Base-by-base conservation (phyloP, 2,888 invertebrate genomes). In the Drosophila tanythrix region DNA sequence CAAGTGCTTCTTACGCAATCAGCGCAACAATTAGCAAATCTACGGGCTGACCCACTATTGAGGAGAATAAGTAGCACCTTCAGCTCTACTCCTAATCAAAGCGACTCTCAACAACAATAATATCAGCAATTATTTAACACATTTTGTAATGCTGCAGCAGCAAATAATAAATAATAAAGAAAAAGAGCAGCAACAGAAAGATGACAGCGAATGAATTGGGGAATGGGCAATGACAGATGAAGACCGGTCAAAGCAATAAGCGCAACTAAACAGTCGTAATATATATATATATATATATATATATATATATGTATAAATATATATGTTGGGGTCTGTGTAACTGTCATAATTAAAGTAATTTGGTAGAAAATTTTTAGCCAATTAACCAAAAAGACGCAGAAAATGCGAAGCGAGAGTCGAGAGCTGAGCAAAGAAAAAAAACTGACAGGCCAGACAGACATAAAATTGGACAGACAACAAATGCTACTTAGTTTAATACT, bases 301-400 rank as follows among this genome's bases (percentile, higher is more conserved):
- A 58, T 40, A 18, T 38, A 38, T 57, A 65, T 53, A 57, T 31
- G 21, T 18, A 11, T 31, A n/a, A 21, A 21, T 35, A 35, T 48
- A 29, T 40, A 40, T 52, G 48, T 61, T 62, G 63, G 73, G 75
- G 70, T 71, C 83, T 88, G 80, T 86, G 82, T 82, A 89, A 88
- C 90, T 87, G 90, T 82, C 82, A 86, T 90, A 91, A 91, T 91
- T 91, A 88, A 91, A 91, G 91, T 91, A 91, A 91, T 91, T 90
- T 90, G 83, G 91, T 91, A 90, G 90, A 91, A 91, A 91, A 91
- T 85, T 77, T 89, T 90, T 85, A 91, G 88, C 88, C 91, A 91
- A 91, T 91, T 91, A 91, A 85, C 81, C 82, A 89, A 87, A 89
- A 89, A 83, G 81, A 88, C 83, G 87, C 86, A 88, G 89, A 85